Conservation (phyloP, 1,140 invertebrate species). For the Plectus sambesii region DNA sequence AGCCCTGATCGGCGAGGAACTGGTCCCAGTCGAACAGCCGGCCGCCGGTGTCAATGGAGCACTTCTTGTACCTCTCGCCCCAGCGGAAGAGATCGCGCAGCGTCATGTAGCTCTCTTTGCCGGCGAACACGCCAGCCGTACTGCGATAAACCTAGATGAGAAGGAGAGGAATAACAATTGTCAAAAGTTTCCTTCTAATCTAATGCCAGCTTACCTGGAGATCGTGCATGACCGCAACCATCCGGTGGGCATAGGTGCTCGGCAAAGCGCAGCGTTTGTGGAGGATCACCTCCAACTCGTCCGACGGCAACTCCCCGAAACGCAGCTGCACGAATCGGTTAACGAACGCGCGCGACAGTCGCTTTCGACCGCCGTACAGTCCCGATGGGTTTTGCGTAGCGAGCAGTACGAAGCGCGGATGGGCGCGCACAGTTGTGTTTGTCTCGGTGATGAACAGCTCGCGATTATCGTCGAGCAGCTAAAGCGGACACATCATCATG, state of each 20-base stretch:
- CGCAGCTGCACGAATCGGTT: conserved; percentile 95
- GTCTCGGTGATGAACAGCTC: conserved; percentile 87
- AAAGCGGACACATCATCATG: conserved; percentile 4
- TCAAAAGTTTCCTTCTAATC: conserved; percentile 3
- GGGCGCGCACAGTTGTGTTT: conserved; percentile 68
- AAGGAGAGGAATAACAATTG: not conserved
- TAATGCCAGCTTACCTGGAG: conserved; percentile 55
- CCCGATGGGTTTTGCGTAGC: conserved; percentile 98
- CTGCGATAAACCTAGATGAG: conserved; percentile 57
- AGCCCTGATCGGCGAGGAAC: conserved; percentile 87
- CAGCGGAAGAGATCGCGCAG: conserved; percentile 90
- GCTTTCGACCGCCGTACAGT: conserved; percentile 87
- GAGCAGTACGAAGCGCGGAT: conserved; percentile 88
- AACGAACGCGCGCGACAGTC: conserved; percentile 82
- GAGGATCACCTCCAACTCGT: conserved; percentile 77
- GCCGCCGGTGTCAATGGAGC: conserved; percentile 48
- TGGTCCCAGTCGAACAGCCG: conserved; percentile 87
- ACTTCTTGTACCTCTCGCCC: conserved; percentile 71
- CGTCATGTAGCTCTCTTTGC: conserved; percentile 88
- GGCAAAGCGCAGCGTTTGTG: conserved; percentile 77
- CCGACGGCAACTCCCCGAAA: conserved; percentile 82
- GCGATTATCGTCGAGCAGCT: conserved; percentile 84
- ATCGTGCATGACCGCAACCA: conserved; percentile 82
- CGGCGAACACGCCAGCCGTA: conserved; percentile 67
- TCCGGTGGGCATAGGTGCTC: conserved; percentile 71